phyloP scores from a whole-genome alignment of 1,140 invertebrate genomes.

The Thaumatotibia leucotreta region DNA sequence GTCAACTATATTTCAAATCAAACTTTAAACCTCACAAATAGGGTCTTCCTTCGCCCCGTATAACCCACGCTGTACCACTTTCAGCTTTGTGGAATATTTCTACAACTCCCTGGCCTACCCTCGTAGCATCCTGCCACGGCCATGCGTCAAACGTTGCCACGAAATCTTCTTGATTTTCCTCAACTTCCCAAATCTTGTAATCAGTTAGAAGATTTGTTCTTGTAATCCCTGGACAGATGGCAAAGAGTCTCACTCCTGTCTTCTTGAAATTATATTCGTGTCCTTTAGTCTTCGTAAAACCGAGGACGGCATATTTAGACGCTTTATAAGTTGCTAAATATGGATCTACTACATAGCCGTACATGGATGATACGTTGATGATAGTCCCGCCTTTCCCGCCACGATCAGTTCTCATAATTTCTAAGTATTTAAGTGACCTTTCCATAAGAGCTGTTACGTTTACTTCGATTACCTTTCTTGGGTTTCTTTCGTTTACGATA shows the following conservation, averaged over 20 bases:
- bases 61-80: constrained; percentile 37
- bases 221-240: constrained; percentile 69
- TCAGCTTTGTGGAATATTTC: constrained; percentile 44
- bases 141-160: not conserved
- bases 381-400: constrained; percentile 78
- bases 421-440: constrained; percentile 22
- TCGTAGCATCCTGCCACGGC: constrained; percentile 26
- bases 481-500: constrained; percentile 72
- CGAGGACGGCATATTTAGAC: constrained; percentile 78
- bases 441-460: constrained; percentile 28
- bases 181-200: not conserved
- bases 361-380: constrained; percentile 78
- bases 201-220: constrained; percentile 30
- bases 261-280: constrained; percentile 67
- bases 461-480: constrained; percentile 36
- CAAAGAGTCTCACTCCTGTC: constrained; percentile 68
- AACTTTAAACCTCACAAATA: not conserved
- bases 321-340: constrained; percentile 79
- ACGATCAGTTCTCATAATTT: constrained; percentile 75
- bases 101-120: constrained; percentile 30
- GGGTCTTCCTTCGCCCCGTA: constrained; percentile 29
- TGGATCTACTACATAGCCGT: constrained; percentile 75
- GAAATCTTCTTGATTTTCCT: not conserved
- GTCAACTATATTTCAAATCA: not conserved
- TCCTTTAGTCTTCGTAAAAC: constrained; percentile 66